Percentiles rank a stretch among this genome's conserved stretches.
Conservation (phyloP, 2,113 vertebrate genomes). For the Grallaria varia region DNA sequence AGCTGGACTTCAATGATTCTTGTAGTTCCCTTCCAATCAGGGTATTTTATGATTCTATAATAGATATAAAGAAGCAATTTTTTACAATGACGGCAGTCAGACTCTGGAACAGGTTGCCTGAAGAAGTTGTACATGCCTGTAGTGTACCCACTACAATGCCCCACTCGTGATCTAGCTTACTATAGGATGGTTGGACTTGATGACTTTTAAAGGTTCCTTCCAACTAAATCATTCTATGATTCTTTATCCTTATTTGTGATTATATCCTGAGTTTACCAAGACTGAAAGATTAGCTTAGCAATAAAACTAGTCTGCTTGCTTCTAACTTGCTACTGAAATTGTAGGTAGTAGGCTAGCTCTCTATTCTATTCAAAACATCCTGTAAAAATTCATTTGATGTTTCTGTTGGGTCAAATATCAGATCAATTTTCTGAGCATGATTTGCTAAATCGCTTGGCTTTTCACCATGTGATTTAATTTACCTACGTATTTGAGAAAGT, state of each 20-base stretch:
- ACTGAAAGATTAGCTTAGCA: not conserved
- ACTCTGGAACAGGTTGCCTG: not conserved
- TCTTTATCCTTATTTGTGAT: not conserved
- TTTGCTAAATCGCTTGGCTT: not conserved
- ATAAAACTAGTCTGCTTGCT: not conserved
- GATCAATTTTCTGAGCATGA: not conserved
- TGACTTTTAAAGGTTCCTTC: not conserved
- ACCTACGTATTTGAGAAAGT: not conserved
- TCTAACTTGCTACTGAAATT: not conserved
- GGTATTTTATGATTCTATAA: not conserved
- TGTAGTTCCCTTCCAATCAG: not conserved
- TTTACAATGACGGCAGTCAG: not conserved
- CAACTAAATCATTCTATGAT: not conserved
- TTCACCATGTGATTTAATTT: constrained; percentile 21
- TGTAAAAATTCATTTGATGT: not conserved
- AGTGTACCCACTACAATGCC: no score
- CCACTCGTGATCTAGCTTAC: no score
- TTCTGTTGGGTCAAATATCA: not conserved
- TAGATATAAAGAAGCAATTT: not conserved
- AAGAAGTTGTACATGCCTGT: not conserved
- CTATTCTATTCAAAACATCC: not conserved
- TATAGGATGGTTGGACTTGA: not conserved
- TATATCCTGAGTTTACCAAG: not conserved
- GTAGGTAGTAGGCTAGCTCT: not conserved
- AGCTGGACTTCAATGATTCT: not conserved